phyloP scores from a whole-genome alignment of 2,797 vertebrate species.

The Lepilemur ruficaudatus region DNA sequence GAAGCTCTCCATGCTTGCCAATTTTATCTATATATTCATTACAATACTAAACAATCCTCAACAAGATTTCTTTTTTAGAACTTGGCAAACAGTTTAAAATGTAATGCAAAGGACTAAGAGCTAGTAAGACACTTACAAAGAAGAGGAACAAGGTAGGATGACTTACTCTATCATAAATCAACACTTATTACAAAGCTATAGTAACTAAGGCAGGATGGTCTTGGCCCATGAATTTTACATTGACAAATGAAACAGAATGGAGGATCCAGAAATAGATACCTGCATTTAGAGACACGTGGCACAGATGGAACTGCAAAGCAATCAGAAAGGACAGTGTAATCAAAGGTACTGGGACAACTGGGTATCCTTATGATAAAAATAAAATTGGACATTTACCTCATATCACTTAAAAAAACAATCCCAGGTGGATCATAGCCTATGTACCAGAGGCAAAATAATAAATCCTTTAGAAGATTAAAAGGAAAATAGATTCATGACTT shows the following conservation, averaged over 20 bases:
- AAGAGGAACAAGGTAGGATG: neutral
- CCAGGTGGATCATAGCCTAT: neutral
- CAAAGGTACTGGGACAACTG: neutral
- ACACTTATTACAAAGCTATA: neutral
- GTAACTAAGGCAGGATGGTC: neutral
- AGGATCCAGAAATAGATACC: neutral
- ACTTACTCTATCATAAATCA: neutral
- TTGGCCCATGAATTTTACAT: neutral
- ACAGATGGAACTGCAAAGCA: neutral
- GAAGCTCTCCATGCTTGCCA: neutral
- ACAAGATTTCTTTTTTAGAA: neutral
- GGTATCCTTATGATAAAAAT: neutral
- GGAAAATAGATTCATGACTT: neutral
- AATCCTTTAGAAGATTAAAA: neutral
- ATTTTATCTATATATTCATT: neutral
- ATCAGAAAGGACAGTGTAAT: neutral
- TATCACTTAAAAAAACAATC: neutral
- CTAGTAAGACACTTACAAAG: neutral
- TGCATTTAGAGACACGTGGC: neutral
- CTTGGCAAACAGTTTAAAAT: neutral
- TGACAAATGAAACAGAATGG: neutral
- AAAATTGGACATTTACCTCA: neutral
- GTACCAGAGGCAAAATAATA: neutral
- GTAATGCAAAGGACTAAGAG: neutral
- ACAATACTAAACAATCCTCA: neutral